Percentiles rank a stretch among this genome's conserved stretches.
Conservation (phyloP, 2,113 vertebrate species). For the Craseonycteris thonglongyai region DNA sequence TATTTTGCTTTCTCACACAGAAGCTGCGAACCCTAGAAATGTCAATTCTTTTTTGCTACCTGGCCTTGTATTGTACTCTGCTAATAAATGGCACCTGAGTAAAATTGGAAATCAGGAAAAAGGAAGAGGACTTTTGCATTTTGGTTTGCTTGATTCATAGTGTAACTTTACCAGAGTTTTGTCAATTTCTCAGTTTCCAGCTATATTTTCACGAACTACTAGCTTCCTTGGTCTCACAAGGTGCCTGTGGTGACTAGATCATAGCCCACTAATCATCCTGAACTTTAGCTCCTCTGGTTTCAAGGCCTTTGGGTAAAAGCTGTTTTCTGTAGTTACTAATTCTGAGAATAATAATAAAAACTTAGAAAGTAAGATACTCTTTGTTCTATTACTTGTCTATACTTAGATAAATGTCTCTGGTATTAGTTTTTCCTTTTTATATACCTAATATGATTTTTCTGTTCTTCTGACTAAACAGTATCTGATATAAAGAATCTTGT, state of each 20-base stretch:
- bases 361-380: background rate
- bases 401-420: background rate
- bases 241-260: too few species aligned
- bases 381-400: background rate
- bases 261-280: background rate
- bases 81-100: background rate
- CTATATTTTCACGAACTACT: too few species aligned
- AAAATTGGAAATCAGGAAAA: background rate
- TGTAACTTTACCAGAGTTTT: background rate
- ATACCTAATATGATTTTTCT: background rate
- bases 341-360: background rate
- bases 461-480: background rate
- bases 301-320: background rate
- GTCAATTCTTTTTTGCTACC: background rate
- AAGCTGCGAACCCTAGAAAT: background rate
- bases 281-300: background rate
- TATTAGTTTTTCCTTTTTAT: background rate
- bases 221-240: rapidly evolving
- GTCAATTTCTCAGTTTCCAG: background rate
- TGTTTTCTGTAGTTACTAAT: background rate
- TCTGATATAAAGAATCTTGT: background rate
- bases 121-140: background rate
- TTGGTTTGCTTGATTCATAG: background rate
- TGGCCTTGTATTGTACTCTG: background rate
- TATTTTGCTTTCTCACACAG: background rate